Conservation (phyloP, 2,797 vertebrate genomes). For the Gephyroberyx darwinii region DNA sequence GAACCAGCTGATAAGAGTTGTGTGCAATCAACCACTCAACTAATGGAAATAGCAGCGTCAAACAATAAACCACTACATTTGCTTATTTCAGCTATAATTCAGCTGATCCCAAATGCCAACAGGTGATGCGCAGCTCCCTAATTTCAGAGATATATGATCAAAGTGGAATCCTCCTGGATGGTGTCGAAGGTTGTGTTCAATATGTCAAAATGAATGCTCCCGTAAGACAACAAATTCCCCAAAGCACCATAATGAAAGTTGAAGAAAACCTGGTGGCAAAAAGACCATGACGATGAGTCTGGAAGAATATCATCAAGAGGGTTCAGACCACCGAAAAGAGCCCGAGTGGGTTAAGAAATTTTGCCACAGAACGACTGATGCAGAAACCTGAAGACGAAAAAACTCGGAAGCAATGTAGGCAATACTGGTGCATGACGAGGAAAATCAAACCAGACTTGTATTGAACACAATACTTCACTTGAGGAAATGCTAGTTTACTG, state of each 20-base stretch:
- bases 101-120: not conserved
- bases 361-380: not conserved
- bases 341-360: slow-evolving; percentile 13
- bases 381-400: slow-evolving; percentile 11
- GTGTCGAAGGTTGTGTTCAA: not conserved
- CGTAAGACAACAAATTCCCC: slow-evolving; percentile 7
- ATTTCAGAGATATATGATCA: slow-evolving; percentile 13
- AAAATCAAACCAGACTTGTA: slow-evolving; percentile 1
- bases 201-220: slow-evolving; percentile 3
- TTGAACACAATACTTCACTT: slow-evolving; percentile 3
- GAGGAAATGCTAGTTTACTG: not conserved
- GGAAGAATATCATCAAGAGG: slow-evolving; percentile 33
- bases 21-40: not conserved
- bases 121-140: not conserved
- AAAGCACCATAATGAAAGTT: slow-evolving; percentile 24
- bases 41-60: not conserved
- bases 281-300: slow-evolving; percentile 13
- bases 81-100: slow-evolving; percentile 19
- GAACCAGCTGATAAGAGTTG: slow-evolving; percentile 1
- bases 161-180: slow-evolving; percentile 12
- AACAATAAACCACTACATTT: slow-evolving; percentile 1
- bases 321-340: slow-evolving; percentile 17
- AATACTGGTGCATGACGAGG: not conserved
- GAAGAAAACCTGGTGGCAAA: slow-evolving; percentile 15
- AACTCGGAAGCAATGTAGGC: not conserved